Evolutionary conservation across 2,888 invertebrate genomes (phyloP), one percentile per base, ranked within the genome.

Genomic region (Gnatocerus cornutus): DNA sequence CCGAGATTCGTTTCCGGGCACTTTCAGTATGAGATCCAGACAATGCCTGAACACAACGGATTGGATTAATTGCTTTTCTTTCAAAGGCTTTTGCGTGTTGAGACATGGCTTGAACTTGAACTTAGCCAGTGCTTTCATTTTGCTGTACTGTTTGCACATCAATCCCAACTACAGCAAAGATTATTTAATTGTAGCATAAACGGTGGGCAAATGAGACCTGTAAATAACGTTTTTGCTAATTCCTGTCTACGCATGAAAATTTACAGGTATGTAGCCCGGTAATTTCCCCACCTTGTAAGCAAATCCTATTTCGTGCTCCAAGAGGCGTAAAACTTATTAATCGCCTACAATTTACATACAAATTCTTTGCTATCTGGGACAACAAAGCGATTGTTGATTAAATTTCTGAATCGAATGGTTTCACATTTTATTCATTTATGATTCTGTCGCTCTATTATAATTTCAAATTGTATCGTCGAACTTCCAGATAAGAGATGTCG

Each of bases 401-500:
- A 58, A 43, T 21, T 21, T 21, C n/a, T n/a, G n/a, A n/a, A n/a
- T n/a, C n/a, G n/a, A 21, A 21, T 21, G 21, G 4, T 21, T 21
- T 21, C n/a, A 45, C 29, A 30, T 59, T 59, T 59, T 45, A 59
- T 61, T 48, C 61, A 48, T 61, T 61, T 48, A 61, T 52, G 39
- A 50, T 52, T 13, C 52, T 41, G 41, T 52, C 43, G 16, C 33
- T 43, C 41, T 63, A 63, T 63, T 63, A 52, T 52, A 63, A 63
- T 63, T 63, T 50, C 43, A 63, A 63, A 63, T 63, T 63, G 63
- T 52, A 30, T 63, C 63, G 43, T 63, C 41, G 30, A 63, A 63
- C 27, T 63, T 63, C 29, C 52, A 46, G 63, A 63, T 63, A 63
- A 63, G 52, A 48, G 21, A 39, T 21, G 33, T 48, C 59, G 30